Evolutionary conservation across 2,888 invertebrate species (phyloP), one percentile per base, ranked within the genome.

Genomic region (Drosophila emarginata): DNA sequence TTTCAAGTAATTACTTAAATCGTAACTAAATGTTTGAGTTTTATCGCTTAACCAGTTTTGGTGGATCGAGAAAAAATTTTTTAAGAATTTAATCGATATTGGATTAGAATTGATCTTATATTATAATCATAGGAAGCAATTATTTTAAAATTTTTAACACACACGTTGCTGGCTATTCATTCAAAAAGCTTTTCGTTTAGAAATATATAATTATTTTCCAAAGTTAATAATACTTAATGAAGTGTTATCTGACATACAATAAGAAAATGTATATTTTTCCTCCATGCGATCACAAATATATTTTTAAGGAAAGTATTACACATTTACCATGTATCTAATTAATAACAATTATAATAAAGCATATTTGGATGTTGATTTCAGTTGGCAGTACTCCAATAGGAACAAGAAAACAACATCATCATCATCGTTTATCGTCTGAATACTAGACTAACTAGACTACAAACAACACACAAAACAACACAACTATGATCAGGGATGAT

Each of bases 381-480:
- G 18, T 21, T 45, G 11, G 11, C 12, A 21, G 11, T 21, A 45
- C 45, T 45, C 45, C 4, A 45, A 45, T 12, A 45, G 21, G 11
- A 21, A 45, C 40, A 15, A 40, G 40, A 45, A 9, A 45, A 45
- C 40, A 45, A 18, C 32, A 45, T 21, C 21, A 45, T 45, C 45
- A 39, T 40, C 40, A 40, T 45, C 11, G 45, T 7, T 60, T 65
- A 45, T 18, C 1, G 60, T 64, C 61, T 51, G 45, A 53, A 45
- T 54, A 18, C 18, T 45, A 18, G 45, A 45, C 45, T 57, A 51
- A 11, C 58, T 52, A 64, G 45, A 61, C 65, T 52, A 65, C 57
- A 60, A 65, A 61, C 21, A 63, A 53, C 56, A 77, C n/a, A 76
- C 7, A 50, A 64, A 11, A 74, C 58, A 67, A 67, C 45, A 72